Evolutionary conservation across 2,797 vertebrate genomes (phyloP), one percentile per base, ranked within the genome.

Genomic region (Syndactyla subalaris): DNA sequence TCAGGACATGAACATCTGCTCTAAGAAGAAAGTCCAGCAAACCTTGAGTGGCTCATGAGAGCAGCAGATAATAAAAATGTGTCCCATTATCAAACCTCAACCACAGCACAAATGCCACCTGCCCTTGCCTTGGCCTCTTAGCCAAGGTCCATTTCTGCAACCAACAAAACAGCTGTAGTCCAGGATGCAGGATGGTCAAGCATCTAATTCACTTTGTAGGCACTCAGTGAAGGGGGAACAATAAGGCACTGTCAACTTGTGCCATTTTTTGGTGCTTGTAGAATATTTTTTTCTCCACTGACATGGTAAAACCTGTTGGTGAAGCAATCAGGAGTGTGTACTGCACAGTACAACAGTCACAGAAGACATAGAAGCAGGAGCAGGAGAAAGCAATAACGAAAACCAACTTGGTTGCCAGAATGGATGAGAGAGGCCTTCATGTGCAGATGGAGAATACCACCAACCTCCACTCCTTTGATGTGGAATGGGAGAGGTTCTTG

Each of bases 401-500:
- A 94, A 74, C 22, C 39, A 66, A 27, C 20, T 73, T 63, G 17
- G 13, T 19, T 86, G 48, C n/a, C 45, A 87, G 30, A 68, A 52
- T 70, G 48, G 54, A 41, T 83, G 38, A 96, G 54, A 90, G 63
- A 95, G 61, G 38, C 63, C 75, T 95, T 93, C 57, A 72, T 61
- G 39, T 36, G 48, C 66, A 83, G 84, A 54, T 92, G 63, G 55
- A 90, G 70, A 91, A 88, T 36, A 76, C 71, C 63, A 88, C 26
- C 27, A 92, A 65, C 66, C 88, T 90, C 63, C 16, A 51, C 5
- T 4, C 30, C 88, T 92, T 92, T 97, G 90, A 95, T 88, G 90
- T 90, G 93, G 74, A 74, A 62, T 79, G 49, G 72, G 89, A 97
- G 80, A 95, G 65, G 77, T 73, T 88, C 88, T 55, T 82, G 39